phyloP scores from a whole-genome alignment of 2,797 vertebrate genomes.

The Loriculus beryllinus region DNA sequence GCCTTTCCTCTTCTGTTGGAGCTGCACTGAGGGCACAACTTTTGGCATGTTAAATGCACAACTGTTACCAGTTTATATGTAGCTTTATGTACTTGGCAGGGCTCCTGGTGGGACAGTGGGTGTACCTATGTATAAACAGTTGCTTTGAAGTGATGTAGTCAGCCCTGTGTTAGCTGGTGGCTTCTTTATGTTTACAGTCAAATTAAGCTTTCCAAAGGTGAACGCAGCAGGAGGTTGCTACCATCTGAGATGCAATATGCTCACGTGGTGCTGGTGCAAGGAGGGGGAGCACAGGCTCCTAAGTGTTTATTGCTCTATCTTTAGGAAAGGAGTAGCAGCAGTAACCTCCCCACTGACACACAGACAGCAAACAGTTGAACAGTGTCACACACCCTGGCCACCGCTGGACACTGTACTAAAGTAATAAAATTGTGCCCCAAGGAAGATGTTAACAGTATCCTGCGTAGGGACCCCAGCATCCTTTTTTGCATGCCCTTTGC shows the following conservation, averaged over 20 bases:
- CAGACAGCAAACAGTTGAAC: background rate
- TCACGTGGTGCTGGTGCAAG: background rate
- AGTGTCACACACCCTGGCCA: background rate
- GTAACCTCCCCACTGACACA: background rate
- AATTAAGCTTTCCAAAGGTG: background rate
- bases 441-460: background rate
- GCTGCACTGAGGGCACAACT: background rate
- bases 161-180: background rate
- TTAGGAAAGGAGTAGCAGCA: background rate
- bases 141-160: background rate
- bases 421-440: background rate
- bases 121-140: background rate
- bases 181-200: background rate
- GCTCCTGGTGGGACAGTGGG: background rate
- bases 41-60: background rate
- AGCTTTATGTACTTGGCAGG: background rate
- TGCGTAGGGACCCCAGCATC: background rate
- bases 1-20: background rate
- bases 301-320: background rate
- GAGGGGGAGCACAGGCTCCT: accelerated
- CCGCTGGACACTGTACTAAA: background rate
- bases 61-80: background rate
- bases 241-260: background rate
- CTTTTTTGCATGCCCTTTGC: background rate
- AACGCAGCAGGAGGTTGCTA: background rate